phyloP scores from a whole-genome alignment of 2,113 vertebrate genomes.

The Xyliphius kryptos region DNA sequence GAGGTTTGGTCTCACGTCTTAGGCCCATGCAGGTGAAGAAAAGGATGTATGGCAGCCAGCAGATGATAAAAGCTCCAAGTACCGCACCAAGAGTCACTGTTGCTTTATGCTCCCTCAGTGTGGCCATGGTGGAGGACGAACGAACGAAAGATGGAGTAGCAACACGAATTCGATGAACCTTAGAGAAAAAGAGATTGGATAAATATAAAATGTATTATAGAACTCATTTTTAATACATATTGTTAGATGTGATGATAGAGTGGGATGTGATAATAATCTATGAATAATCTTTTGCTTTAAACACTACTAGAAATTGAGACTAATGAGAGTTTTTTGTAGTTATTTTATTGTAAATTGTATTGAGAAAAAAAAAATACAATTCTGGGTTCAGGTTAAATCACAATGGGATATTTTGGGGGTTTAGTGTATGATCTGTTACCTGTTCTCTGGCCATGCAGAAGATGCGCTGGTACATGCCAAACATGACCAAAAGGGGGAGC shows the following conservation, averaged over 20 bases:
- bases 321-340: too few species aligned
- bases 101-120: slow-evolving; percentile 83
- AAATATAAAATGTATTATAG: background rate
- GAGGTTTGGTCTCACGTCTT: slow-evolving; percentile 38
- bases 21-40: slow-evolving; percentile 75
- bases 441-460: slow-evolving; percentile 81
- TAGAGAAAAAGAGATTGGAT: slow-evolving; percentile 1
- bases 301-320: too few species aligned
- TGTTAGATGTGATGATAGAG: too few species aligned
- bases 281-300: too few species aligned
- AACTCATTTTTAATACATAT: too few species aligned
- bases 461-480: slow-evolving; percentile 82
- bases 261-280: too few species aligned
- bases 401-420: background rate
- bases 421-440: slow-evolving; percentile 38
- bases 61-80: slow-evolving; percentile 84
- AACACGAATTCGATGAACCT: slow-evolving; percentile 60
- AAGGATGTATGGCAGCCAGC: slow-evolving; percentile 93
- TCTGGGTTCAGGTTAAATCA: too few species aligned
- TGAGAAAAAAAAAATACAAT: too few species aligned
- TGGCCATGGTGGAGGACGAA: slow-evolving; percentile 52
- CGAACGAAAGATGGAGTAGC: slow-evolving; percentile 55
- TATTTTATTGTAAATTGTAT: too few species aligned
- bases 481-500: slow-evolving; percentile 82
- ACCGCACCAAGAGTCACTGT: slow-evolving; percentile 79